phyloP scores from a whole-genome alignment of 2,797 vertebrate species.

The Paguma larvata region DNA sequence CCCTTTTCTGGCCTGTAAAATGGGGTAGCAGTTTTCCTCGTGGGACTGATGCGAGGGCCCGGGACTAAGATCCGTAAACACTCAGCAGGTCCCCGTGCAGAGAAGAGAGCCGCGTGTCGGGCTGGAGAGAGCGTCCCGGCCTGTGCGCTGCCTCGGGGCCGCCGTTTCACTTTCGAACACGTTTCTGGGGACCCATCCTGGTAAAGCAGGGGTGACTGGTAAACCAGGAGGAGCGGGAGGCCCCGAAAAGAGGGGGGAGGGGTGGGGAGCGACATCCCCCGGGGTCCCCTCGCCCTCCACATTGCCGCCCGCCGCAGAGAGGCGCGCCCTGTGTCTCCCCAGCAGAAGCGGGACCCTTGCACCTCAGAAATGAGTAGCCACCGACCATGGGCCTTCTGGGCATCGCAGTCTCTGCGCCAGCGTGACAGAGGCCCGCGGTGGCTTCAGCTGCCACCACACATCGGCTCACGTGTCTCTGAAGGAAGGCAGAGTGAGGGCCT shows the following conservation, averaged over 20 bases:
- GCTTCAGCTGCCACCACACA: too few relatives aligned
- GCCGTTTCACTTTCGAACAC: neutral
- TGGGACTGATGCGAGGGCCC: neutral
- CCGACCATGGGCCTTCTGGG: neutral
- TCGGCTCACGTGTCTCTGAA: neutral
- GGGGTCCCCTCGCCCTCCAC: too few relatives aligned
- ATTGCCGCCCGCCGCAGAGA: fast-evolving
- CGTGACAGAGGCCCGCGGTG: fast-evolving
- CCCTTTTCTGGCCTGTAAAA: neutral
- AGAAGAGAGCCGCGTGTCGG: neutral
- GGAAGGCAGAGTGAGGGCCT: neutral
- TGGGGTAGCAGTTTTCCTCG: neutral
- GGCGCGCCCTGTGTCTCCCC: neutral
- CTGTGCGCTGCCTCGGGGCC: too few relatives aligned
- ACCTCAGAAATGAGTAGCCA: neutral
- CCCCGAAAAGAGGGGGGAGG: neutral
- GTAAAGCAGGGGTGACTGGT: neutral
- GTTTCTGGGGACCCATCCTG: fast-evolving
- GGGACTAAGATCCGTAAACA: fast-evolving
- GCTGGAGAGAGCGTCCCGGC: neutral
- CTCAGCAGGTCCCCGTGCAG: too few relatives aligned
- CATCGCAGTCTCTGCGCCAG: neutral
- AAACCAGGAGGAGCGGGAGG: neutral
- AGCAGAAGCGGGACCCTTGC: neutral
- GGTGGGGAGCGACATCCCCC: neutral